Evolutionary conservation across 2,888 invertebrate species (phyloP), one percentile per base, ranked within the genome.

Genomic region (Sabatieria punctata): DNA sequence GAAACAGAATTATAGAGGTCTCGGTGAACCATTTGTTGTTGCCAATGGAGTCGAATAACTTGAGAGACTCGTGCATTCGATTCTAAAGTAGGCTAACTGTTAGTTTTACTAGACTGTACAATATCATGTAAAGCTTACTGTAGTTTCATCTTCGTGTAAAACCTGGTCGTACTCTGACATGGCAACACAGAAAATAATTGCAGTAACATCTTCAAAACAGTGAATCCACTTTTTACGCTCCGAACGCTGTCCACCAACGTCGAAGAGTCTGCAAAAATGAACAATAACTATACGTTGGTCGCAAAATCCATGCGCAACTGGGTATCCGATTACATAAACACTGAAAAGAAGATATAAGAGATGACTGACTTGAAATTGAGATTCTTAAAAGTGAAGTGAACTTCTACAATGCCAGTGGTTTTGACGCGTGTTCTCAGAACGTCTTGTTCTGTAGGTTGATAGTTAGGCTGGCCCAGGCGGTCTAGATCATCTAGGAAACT

Each of bases 11-110:
- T 69, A 99, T 97, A 66, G 95, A 93, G 65, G 95, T 97, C 71
- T 97, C 93, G 46, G 91, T 93, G 73, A 97, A 95, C 97, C 97
- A 99, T 74, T 97, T 97, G 75, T 97, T 97, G 78, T 97, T 99
- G 76, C 97, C 97, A 74, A 97, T 97, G 53, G 95, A 95, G 74
- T 99, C 95, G 72, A 97, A 99, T 64, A 99, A 74, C 73, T 95
- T 95, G 72, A 99, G 77, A 70, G 91, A 93, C 75, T 97, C 97
- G 74, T 97, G 95, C 97, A 97, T 99, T 70, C 95, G 91, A 76
- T 99, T 93, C 93, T 93, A 76, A 39, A 78, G 38, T n/a, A 44
- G n/a, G n/a, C n/a, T n/a, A n/a, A n/a, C n/a, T n/a, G n/a, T 30
- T 15, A 35, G 47, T n/a, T n/a, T n/a, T n/a, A n/a, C n/a, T n/a